Percentiles rank a stretch among this genome's conserved stretches.
phyloP scores from a whole-genome alignment of 2,113 vertebrate genomes.

The Passerina amoena region DNA sequence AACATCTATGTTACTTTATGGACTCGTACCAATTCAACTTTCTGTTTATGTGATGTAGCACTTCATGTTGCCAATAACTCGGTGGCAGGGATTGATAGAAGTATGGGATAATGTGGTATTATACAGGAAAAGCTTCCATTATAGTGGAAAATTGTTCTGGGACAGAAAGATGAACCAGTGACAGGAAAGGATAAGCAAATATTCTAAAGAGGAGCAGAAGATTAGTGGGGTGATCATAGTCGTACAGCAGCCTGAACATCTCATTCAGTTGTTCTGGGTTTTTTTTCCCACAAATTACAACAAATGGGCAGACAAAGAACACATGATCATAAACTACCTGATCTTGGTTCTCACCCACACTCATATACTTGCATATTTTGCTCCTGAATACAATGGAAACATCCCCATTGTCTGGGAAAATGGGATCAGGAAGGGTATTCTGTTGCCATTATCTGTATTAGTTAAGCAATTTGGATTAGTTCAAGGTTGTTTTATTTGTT shows the following conservation, averaged over 20 bases:
- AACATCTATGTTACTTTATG: neutral
- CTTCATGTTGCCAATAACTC: neutral
- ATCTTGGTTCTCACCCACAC: neutral
- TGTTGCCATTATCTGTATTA: neutral
- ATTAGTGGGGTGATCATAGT: neutral
- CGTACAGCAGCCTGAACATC: neutral
- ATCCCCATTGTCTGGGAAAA: neutral
- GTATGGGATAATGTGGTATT: neutral
- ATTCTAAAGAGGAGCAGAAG: neutral
- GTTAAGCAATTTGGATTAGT: neutral
- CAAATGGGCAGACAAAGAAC: neutral
- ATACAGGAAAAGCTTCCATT: neutral
- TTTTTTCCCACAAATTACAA: neutral
- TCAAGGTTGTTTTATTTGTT: neutral
- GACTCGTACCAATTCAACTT: neutral
- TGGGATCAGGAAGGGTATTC: neutral
- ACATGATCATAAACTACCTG: neutral
- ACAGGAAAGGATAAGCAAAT: neutral
- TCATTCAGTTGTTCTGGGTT: fast-evolving
- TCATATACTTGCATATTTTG: neutral
- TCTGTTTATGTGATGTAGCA: neutral
- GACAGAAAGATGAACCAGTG: neutral
- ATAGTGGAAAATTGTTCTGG: neutral
- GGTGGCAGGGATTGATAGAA: neutral
- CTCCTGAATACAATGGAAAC: neutral